These are phyloP conservation scores for Hydropsyche tenuis DNA, from an alignment of 1,140 invertebrate species.

Conservation along the genomic window DNA sequence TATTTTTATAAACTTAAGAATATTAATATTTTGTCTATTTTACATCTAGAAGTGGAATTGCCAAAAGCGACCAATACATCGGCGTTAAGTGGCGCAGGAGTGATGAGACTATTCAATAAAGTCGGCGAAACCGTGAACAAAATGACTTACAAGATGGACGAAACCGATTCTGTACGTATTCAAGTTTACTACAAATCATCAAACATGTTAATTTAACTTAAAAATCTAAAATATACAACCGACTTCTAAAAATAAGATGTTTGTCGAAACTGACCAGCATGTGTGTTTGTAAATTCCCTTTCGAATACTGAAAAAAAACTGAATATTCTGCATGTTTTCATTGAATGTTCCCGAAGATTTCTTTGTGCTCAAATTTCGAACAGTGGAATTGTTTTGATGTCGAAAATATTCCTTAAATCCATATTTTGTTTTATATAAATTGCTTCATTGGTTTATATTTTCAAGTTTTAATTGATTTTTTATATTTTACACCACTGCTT, in stretches of 20 bases:
- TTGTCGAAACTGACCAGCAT: neutral
- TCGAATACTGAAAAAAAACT: neutral
- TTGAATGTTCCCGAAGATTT: neutral
- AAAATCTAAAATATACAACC: neutral
- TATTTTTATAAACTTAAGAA: constrained; percentile 16
- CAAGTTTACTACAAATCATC: neutral
- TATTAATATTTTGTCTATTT: too few relatives aligned
- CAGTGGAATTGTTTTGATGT: neutral
- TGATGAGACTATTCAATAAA: constrained; percentile 94
- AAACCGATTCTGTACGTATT: constrained; percentile 88
- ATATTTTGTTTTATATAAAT: constrained; percentile 1
- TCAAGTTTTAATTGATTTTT: constrained; percentile 4
- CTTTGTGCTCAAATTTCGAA: neutral
- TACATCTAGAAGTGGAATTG: constrained; percentile 78
- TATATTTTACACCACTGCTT: constrained; percentile 22
- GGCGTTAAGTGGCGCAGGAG: constrained; percentile 93
- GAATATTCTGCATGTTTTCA: neutral
- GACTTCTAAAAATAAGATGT: neutral
- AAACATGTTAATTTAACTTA: neutral
- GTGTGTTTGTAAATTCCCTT: constrained; percentile 18
- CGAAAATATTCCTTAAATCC: neutral
- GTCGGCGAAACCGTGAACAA: constrained; percentile 98
- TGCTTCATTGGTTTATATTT: constrained; percentile 32
- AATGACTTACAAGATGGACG: constrained; percentile 99
- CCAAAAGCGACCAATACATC: constrained; percentile 96